These are phyloP conservation scores for Piscicola geometra DNA, from an alignment of 2,888 invertebrate species.

Conservation along the genomic window DNA sequence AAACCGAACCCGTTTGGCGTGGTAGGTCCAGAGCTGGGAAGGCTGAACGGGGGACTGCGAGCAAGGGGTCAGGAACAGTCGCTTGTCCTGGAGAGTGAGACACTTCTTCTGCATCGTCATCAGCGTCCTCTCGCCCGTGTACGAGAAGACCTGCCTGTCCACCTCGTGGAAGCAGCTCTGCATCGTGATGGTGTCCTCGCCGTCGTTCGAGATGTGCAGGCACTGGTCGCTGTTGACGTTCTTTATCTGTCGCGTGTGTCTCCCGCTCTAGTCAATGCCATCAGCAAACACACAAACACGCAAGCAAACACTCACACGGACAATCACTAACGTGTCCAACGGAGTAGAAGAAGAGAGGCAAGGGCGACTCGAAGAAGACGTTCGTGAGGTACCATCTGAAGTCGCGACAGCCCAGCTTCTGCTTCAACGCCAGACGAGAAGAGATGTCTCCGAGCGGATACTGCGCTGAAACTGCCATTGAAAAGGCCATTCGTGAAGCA, in stretches of 20 bases:
- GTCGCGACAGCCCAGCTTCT: constrained; percentile 27
- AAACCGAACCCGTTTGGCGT: background rate
- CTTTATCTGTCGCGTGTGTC: constrained; percentile 20
- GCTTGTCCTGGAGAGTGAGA: background rate
- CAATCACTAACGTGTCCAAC: constrained; percentile 21
- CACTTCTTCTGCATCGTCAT: constrained; percentile 17
- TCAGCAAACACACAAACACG: background rate
- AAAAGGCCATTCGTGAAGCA: background rate
- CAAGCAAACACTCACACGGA: background rate
- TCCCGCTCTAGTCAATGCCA: background rate
- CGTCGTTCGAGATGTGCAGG: constrained; percentile 22
- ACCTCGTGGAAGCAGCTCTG: constrained; percentile 26
- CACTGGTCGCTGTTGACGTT: constrained; percentile 21
- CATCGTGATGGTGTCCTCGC: background rate
- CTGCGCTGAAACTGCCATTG: background rate
- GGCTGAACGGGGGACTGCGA: background rate
- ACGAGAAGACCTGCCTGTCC: constrained; percentile 30
- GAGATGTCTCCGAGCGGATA: constrained; percentile 25
- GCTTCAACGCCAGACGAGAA: constrained; percentile 17
- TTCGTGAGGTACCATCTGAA: constrained; percentile 32
- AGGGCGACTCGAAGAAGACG: constrained; percentile 21
- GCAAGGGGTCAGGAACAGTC: background rate
- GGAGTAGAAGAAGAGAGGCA: constrained; percentile 30
- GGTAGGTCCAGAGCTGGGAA: constrained; percentile 2
- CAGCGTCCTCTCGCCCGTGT: constrained; percentile 21